Evolutionary conservation across 2,888 invertebrate genomes (phyloP).

Genomic region (Lasioglossum leucozonium): DNA sequence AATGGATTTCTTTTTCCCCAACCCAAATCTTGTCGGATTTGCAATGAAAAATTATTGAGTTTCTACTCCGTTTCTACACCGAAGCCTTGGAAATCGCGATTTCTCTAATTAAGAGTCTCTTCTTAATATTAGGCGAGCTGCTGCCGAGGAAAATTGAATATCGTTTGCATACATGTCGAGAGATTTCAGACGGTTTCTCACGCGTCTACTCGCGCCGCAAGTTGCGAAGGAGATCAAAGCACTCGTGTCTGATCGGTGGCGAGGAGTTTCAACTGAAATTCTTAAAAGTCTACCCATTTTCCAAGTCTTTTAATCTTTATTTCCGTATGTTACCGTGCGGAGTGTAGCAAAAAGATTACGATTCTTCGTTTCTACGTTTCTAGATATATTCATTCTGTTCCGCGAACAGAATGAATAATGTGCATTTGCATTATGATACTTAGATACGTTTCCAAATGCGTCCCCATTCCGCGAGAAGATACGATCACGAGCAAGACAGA

Average conservation of each 20-base stretch:
- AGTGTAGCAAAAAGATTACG: neutral
- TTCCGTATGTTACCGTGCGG: neutral
- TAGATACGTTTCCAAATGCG: neutral
- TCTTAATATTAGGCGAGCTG: constrained; percentile 44
- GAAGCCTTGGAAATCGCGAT: constrained; percentile 46
- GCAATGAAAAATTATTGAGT: neutral
- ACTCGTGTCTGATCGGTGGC: constrained; percentile 48
- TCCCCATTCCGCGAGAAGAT: constrained; percentile 4
- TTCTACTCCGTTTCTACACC: neutral
- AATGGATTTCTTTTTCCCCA: too few species aligned
- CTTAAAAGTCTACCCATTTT: neutral
- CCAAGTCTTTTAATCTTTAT: neutral
- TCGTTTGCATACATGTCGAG: constrained; percentile 43
- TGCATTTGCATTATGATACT: neutral
- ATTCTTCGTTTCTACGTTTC: neutral
- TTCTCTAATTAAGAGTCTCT: constrained; percentile 47
- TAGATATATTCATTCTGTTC: neutral
- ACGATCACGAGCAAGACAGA: neutral
- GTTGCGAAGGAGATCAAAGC: constrained; percentile 5
- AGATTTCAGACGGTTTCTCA: constrained; percentile 35
- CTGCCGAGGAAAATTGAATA: neutral
- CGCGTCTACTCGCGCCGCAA: neutral
- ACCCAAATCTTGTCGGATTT: neutral
- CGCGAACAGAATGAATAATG: neutral
- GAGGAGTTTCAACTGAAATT: constrained; percentile 58